These are phyloP conservation scores for Spondyliosoma cantharus DNA, from an alignment of 2,797 vertebrate species.

Conservation along the genomic window DNA sequence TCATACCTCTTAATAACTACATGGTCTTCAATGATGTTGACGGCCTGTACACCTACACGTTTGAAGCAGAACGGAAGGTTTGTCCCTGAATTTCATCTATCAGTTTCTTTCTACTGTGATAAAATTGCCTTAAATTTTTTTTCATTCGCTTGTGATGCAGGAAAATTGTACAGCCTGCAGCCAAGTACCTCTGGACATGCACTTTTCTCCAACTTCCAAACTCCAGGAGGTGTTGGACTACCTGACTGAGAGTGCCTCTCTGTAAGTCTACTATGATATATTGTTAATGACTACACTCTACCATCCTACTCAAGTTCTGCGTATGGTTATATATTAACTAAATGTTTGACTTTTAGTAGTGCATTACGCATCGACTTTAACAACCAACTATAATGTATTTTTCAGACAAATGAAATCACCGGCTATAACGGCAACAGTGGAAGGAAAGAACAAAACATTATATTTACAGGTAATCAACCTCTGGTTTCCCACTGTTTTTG, in stretches of 20 bases:
- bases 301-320: neutral
- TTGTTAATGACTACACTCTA: neutral
- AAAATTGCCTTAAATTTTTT: neutral
- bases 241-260: conserved; percentile 88
- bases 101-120: neutral
- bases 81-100: conserved; percentile 55
- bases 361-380: neutral
- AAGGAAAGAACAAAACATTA: conserved; percentile 94
- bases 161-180: conserved; percentile 94
- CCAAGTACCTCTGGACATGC: conserved; percentile 90
- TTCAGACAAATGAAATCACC: conserved; percentile 96
- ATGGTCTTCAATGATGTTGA: conserved; percentile 94
- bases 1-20: conserved; percentile 93
- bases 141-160: conserved; percentile 68
- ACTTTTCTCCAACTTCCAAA: conserved; percentile 90
- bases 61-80: conserved; percentile 95
- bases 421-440: conserved; percentile 92
- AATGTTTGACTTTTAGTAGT: neutral
- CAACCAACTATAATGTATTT: conserved; percentile 7
- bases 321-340: neutral
- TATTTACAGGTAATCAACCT: conserved; percentile 90
- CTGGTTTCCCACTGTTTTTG: conserved; percentile 6
- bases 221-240: conserved; percentile 92
- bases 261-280: conserved; percentile 83
- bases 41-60: conserved; percentile 92